A percentile compares a stretch with the other conserved stretches of the same genome.
Conservation (phyloP, 2,888 invertebrate genomes). For the Conchocele bisecta region DNA sequence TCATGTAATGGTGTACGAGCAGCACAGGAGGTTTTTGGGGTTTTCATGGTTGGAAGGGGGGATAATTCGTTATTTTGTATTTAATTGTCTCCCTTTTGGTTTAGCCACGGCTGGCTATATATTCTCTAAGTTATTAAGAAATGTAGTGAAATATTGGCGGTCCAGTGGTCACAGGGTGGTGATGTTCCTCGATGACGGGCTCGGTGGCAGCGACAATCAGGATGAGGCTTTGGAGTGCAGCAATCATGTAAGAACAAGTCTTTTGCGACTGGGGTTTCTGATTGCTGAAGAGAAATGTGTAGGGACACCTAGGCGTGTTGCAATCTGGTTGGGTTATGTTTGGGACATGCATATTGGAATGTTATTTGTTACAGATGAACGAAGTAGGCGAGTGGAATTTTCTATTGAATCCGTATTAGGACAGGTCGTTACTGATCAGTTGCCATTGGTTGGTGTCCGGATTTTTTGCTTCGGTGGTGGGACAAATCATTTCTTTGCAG, state of each 20-base stretch:
- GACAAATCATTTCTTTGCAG: conserved; percentile 38
- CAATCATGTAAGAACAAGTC: conserved; percentile 15
- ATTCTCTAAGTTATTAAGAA: conserved; percentile 44
- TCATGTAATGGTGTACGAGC: too few species aligned
- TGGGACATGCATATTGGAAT: conserved; percentile 33
- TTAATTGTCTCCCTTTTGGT: conserved; percentile 47
- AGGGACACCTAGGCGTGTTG: conserved; percentile 28
- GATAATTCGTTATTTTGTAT: conserved; percentile 45
- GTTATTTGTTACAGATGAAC: conserved; percentile 27
- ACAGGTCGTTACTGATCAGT: too few species aligned
- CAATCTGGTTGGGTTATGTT: conserved; percentile 42
- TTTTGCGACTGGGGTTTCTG: conserved; percentile 50
- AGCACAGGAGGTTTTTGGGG: too few species aligned
- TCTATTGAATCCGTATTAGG: neutral
- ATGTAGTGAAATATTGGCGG: conserved; percentile 38
- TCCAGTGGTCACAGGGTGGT: conserved; percentile 25
- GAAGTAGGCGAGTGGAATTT: conserved; percentile 14
- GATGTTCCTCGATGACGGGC: conserved; percentile 51
- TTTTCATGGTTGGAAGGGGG: too few species aligned
- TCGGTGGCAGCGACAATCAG: conserved; percentile 25
- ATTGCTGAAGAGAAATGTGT: conserved; percentile 50
- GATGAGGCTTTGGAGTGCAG: conserved; percentile 9
- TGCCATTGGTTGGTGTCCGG: conserved; percentile 17
- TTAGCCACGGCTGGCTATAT: conserved; percentile 47
- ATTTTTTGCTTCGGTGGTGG: conserved; percentile 30